Base-by-base conservation (phyloP, 2,113 vertebrate genomes). In the Etia nguti region DNA sequence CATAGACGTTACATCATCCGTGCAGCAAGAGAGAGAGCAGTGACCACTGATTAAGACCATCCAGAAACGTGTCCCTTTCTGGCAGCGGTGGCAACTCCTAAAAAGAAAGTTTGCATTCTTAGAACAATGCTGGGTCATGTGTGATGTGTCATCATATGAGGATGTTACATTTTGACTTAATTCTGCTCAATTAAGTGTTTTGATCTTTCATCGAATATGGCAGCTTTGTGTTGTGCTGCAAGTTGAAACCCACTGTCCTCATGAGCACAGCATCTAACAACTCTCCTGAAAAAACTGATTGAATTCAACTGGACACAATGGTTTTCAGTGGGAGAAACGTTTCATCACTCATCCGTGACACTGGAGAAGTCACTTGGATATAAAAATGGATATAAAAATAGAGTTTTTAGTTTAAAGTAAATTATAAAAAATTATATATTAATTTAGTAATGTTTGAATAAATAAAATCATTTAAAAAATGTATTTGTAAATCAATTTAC, bases 21-120 rank as follows among this genome's bases (percentile, higher is more conserved):
- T 57, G 55, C 22, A 57, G 55, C 24, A 57, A 57, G 55, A 57
- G 0, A 0, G 55, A 57, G 55, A 26, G 55, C 55, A 57, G 54
- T 56, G 22, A 56, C 6, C 1, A 2, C 54, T 24, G 55, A 4
- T 56, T 56, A 26, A 26, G 24, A 57, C 26, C 12, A 0, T 57
- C 26, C 2, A 0, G 24, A 57, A 26, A 57, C 0, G 1, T 57
- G 6, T 3, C 55, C 55, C 6, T 26, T 57, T 26, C 55, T 57
- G 0, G 55, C 55, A 57, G 24, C 55, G 0, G 55, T 57, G 55
- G 55, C 1, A 26, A 57, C 24, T 57, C 26, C 55, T 57, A 15
- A 57, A 26, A 15, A 57, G 24, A 57, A 57, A 57, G 55, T 57
- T 1, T 57, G 55, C 24, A 57, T 57, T 57, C 55, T 3, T 57